Percentiles rank a stretch among this genome's conserved stretches.
These are phyloP conservation scores for Patagioenas fasciata DNA, from an alignment of 2,113 vertebrate genomes.

Conservation along the genomic window DNA sequence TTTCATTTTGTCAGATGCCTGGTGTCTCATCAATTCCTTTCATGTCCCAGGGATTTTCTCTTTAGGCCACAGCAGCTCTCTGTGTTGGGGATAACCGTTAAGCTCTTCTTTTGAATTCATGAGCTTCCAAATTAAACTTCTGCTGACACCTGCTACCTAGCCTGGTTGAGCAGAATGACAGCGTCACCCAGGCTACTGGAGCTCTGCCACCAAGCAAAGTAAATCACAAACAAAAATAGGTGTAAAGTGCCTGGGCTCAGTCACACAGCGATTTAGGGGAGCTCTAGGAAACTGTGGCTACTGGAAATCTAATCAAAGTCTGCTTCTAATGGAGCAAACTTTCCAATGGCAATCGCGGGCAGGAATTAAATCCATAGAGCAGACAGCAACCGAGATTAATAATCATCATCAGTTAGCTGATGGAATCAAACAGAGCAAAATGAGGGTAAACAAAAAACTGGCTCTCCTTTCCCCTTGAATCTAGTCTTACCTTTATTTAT, in stretches of 20 bases:
- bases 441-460: conserved; percentile 1
- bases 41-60: conserved; percentile 46
- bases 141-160: conserved; percentile 65
- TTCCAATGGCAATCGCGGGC: neutral
- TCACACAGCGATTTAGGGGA: neutral
- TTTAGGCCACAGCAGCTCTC: conserved; percentile 44
- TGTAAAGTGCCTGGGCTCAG: neutral
- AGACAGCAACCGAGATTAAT: neutral
- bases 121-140: conserved; percentile 68
- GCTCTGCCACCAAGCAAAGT: neutral
- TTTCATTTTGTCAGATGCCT: neutral
- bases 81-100: conserved; percentile 25
- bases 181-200: neutral
- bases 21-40: conserved; percentile 45
- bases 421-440: conserved; percentile 45
- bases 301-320: neutral
- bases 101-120: conserved; percentile 62
- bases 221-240: neutral
- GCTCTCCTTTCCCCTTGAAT: neutral
- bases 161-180: neutral
- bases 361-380: conserved; percentile 20
- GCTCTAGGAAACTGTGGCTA: neutral
- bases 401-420: conserved; percentile 26
- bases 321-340: conserved; percentile 1
- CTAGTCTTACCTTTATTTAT: neutral